Conservation (phyloP, 2,888 invertebrate species). For the Actias luna region DNA sequence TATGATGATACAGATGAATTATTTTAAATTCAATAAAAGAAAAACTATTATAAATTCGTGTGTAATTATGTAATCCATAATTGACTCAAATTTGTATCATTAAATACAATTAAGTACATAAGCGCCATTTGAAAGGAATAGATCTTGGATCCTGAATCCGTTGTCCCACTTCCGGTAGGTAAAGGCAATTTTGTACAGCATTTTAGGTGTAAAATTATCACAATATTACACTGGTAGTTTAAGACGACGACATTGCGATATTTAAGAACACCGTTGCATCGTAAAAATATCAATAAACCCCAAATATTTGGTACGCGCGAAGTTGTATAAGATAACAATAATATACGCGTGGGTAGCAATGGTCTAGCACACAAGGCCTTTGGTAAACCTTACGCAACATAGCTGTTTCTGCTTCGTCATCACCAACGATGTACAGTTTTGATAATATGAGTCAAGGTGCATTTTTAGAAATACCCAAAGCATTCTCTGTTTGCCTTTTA, state of each 20-base stretch:
- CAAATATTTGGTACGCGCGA: background rate
- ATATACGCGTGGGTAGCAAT: background rate
- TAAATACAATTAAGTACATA: too few species aligned
- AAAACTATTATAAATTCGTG: too few species aligned
- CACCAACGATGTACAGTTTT: background rate
- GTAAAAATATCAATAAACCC: background rate
- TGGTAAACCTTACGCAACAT: background rate
- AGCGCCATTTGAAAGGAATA: too few species aligned
- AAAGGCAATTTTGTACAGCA: too few species aligned
- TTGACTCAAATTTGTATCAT: too few species aligned
- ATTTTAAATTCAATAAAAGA: too few species aligned
- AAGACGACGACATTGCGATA: background rate
- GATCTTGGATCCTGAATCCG: too few species aligned
- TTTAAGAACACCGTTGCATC: background rate
- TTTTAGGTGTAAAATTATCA: background rate
- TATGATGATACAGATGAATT: too few species aligned
- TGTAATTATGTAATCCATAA: too few species aligned
- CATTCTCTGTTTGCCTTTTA: background rate
- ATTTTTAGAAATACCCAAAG: background rate
- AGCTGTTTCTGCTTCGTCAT: background rate
- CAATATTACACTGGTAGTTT: background rate
- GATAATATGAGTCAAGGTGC: constrained; percentile 10
- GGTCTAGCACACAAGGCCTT: background rate
- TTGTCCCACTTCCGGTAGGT: too few species aligned
- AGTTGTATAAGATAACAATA: background rate